phyloP scores from a whole-genome alignment of 2,797 vertebrate species.

The Mastacembelus armatus region DNA sequence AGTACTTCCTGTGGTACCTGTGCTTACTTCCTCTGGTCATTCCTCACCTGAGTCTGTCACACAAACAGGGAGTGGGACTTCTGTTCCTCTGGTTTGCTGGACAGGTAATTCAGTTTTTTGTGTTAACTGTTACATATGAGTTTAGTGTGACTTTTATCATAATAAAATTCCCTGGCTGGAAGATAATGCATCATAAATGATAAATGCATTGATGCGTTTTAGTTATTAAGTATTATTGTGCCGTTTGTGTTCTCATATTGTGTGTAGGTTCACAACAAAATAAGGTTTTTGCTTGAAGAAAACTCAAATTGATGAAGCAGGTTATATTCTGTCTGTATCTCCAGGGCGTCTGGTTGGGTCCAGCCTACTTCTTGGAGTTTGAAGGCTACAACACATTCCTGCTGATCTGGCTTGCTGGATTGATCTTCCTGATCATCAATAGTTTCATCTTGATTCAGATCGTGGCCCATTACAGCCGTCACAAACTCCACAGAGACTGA shows the following conservation, averaged over 20 bases:
- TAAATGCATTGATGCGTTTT: neutral
- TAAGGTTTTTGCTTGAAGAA: no score
- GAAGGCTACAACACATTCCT: slow-evolving; percentile 90
- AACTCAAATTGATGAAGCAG: no score
- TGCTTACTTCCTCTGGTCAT: slow-evolving; percentile 92
- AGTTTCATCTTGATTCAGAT: slow-evolving; percentile 88
- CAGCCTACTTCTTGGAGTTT: slow-evolving; percentile 94
- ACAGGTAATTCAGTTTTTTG: slow-evolving; percentile 78
- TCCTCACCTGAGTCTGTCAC: slow-evolving; percentile 85
- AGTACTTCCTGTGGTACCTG: slow-evolving; percentile 93
- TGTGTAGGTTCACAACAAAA: neutral
- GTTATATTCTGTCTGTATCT: neutral
- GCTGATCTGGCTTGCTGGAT: slow-evolving; percentile 89
- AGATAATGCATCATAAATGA: neutral
- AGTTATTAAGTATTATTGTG: neutral
- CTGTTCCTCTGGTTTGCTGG: slow-evolving; percentile 90
- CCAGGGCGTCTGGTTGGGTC: slow-evolving; percentile 90
- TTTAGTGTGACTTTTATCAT: no score
- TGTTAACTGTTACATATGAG: neutral
- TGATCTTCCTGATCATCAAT: slow-evolving; percentile 92
- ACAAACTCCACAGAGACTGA: slow-evolving; percentile 39
- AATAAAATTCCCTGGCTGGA: neutral
- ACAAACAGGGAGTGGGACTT: slow-evolving; percentile 76
- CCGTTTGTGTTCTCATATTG: neutral
- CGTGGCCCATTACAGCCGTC: slow-evolving; percentile 86